phyloP scores from a whole-genome alignment of 2,113 vertebrate species.

The Leptobrachium leishanense region DNA sequence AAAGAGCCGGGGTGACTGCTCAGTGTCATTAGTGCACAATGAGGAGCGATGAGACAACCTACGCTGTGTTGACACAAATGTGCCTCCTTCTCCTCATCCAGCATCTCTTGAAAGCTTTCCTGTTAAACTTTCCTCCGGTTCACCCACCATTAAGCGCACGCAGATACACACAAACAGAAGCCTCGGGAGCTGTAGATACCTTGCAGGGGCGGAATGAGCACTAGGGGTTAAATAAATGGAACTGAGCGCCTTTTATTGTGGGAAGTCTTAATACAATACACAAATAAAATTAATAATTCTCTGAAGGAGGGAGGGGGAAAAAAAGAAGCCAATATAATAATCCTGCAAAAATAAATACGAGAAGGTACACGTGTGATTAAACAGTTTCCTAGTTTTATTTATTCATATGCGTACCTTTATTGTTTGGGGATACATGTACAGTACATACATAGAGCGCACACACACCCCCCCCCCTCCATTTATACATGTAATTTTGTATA shows the following conservation, averaged over 20 bases:
- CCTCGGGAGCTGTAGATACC: constrained; percentile 77
- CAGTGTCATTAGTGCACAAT: constrained; percentile 83
- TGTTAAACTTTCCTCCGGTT: constrained; percentile 78
- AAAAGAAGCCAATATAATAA: too few species aligned
- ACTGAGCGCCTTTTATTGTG: too few species aligned
- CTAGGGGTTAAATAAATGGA: constrained; percentile 4
- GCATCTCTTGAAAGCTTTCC: constrained; percentile 83
- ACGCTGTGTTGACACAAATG: constrained; percentile 84
- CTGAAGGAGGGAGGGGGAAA: too few species aligned
- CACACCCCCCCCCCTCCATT: too few species aligned
- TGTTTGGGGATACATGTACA: neutral
- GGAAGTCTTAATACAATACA: too few species aligned
- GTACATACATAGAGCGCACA: neutral
- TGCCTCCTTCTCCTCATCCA: constrained; percentile 71
- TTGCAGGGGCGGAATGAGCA: constrained; percentile 71
- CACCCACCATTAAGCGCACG: constrained; percentile 68
- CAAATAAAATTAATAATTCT: neutral
- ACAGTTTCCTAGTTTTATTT: neutral
- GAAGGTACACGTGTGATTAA: neutral
- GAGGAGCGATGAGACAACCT: constrained; percentile 84
- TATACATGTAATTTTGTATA: too few species aligned
- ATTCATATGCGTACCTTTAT: constrained; percentile 1
- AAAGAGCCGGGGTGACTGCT: constrained; percentile 78
- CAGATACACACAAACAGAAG: constrained; percentile 70
- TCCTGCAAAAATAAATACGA: too few species aligned